phyloP scores from a whole-genome alignment of 2,113 vertebrate genomes.

The Bagarius yarrelli region DNA sequence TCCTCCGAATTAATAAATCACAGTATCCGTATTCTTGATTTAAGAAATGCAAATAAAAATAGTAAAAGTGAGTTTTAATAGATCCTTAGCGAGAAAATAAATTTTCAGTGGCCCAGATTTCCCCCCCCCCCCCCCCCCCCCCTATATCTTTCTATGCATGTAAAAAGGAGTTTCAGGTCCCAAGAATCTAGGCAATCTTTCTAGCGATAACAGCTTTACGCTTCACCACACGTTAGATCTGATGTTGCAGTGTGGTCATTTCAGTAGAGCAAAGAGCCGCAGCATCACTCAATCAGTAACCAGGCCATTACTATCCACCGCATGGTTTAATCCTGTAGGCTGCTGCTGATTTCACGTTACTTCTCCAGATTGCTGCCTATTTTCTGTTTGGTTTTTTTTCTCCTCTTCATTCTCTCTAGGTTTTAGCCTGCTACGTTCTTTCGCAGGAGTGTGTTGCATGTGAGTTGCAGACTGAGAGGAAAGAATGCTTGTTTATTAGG shows the following conservation, averaged over 20 bases:
- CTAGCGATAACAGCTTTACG: neutral
- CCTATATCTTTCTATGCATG: too few species aligned
- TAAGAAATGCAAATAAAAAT: neutral
- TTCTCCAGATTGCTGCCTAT: neutral
- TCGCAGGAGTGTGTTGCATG: neutral
- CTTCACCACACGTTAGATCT: neutral
- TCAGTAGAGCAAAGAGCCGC: conserved; percentile 1
- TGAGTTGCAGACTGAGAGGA: neutral
- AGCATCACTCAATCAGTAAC: conserved; percentile 54
- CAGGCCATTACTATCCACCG: conserved; percentile 21
- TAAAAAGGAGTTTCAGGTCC: neutral
- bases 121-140: too few species aligned
- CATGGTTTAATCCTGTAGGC: neutral
- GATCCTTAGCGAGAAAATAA: neutral
- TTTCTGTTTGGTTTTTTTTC: too few species aligned
- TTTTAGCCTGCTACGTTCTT: neutral
- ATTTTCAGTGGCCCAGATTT: neutral
- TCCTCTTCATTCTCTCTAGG: neutral
- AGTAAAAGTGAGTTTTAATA: neutral
- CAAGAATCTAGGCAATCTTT: neutral
- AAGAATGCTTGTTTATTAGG: neutral
- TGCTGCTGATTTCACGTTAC: conserved; percentile 6
- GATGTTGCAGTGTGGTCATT: neutral
- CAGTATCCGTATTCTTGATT: neutral
- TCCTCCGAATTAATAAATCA: neutral